Conservation (phyloP, 2,113 vertebrate genomes). For the Megalops atlanticus region DNA sequence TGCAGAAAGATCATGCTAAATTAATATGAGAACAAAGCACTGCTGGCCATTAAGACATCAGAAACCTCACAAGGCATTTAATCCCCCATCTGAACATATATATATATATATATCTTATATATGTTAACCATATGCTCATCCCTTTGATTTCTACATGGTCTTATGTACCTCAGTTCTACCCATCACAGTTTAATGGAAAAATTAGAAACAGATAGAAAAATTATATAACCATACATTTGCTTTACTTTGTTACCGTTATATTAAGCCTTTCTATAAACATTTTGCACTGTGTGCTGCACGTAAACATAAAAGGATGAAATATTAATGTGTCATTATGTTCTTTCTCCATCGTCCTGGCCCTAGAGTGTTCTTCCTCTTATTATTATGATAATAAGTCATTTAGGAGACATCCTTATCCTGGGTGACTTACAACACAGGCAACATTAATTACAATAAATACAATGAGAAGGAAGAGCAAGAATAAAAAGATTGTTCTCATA, state of each 20-base stretch:
- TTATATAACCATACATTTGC: background rate
- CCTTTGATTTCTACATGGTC: background rate
- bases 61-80: no score
- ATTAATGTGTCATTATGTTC: background rate
- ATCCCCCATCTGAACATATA: no score
- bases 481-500: no score
- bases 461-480: background rate
- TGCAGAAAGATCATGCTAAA: no score
- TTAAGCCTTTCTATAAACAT: background rate
- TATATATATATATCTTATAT: no score
- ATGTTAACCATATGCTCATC: no score
- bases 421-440: slow-evolving; percentile 6
- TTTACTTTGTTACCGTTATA: background rate
- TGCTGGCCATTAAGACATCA: no score
- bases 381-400: slow-evolving; percentile 12
- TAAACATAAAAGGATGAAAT: background rate
- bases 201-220: no score
- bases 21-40: no score
- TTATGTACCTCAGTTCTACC: background rate
- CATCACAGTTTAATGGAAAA: background rate
- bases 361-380: background rate
- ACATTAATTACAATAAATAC: background rate
- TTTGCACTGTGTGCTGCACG: background rate
- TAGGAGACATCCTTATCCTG: background rate
- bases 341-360: background rate